Evolutionary conservation across 2,797 vertebrate genomes (phyloP).

Genomic region (Erpetoichthys calabaricus): DNA sequence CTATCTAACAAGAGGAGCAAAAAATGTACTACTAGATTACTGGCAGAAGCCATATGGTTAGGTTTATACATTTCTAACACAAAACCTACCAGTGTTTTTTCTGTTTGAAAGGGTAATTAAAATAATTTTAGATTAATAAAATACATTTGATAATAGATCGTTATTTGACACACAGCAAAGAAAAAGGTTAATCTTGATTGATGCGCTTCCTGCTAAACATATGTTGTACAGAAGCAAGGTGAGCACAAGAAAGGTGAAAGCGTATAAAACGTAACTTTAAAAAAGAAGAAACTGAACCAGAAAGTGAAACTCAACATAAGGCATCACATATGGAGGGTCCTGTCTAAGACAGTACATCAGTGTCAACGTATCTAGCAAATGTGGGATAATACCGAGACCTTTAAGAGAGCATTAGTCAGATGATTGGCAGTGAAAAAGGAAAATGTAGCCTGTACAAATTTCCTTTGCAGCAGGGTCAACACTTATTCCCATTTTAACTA

Average conservation of each 20-base stretch:
- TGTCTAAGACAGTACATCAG: no score
- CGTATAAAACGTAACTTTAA: no score
- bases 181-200: background rate
- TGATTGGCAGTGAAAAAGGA: no score
- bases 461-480: no score
- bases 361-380: no score
- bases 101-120: background rate
- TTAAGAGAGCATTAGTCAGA: no score
- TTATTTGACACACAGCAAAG: background rate
- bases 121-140: background rate
- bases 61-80: conserved; percentile 18
- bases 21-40: conserved; percentile 25
- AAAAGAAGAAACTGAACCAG: no score
- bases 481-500: no score
- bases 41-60: conserved; percentile 28
- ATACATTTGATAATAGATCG: background rate
- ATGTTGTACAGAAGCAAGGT: background rate
- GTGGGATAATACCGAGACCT: no score
- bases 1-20: conserved; percentile 30
- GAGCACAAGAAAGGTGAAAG: background rate
- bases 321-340: no score
- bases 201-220: background rate
- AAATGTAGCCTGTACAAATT: no score
- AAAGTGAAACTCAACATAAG: no score
- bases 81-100: conserved; percentile 16